Evolutionary conservation across 2,113 vertebrate genomes (phyloP).

Genomic region (Phalacrocorax brasilianus): DNA sequence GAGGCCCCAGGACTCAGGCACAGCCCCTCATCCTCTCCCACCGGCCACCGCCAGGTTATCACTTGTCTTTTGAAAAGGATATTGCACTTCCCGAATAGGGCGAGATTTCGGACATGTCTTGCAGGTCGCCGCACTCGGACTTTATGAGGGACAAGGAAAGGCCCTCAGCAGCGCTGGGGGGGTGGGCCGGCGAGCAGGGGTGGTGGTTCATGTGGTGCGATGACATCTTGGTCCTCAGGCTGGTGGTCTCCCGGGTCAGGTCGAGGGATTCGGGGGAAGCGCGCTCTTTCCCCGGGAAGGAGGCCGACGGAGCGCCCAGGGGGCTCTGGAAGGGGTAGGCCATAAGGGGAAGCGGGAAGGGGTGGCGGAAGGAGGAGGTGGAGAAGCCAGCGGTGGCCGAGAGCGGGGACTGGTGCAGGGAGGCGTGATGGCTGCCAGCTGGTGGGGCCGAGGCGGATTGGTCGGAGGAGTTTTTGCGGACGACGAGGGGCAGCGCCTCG

Average conservation of each 20-base stretch:
- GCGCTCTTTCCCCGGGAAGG: slow-evolving; percentile 87
- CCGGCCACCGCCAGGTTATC: background rate
- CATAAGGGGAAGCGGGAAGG: slow-evolving; percentile 94
- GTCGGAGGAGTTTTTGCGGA: slow-evolving; percentile 93
- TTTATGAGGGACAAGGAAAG: slow-evolving; percentile 98
- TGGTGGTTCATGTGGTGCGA: slow-evolving; percentile 91
- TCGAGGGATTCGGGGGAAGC: slow-evolving; percentile 94
- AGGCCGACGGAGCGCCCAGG: slow-evolving; percentile 84
- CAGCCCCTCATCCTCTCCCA: background rate
- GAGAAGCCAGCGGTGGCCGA: slow-evolving; percentile 89
- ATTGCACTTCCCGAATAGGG: slow-evolving; percentile 98
- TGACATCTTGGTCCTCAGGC: slow-evolving; percentile 98
- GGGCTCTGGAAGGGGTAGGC: slow-evolving; percentile 96
- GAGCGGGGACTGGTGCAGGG: slow-evolving; percentile 91
- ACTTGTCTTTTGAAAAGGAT: slow-evolving; percentile 83
- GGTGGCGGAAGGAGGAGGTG: slow-evolving; percentile 94
- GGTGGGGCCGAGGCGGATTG: slow-evolving; percentile 82
- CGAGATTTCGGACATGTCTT: slow-evolving; percentile 97
- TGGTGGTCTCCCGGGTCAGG: slow-evolving; percentile 91
- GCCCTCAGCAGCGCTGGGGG: slow-evolving; percentile 88
- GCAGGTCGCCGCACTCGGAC: slow-evolving; percentile 96
- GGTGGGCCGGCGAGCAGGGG: slow-evolving; percentile 90
- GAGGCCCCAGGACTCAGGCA: background rate
- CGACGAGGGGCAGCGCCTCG: slow-evolving; percentile 93
- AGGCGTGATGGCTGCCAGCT: slow-evolving; percentile 84